Conservation (phyloP, 2,888 invertebrate genomes). For the Drosophila aldrichi region DNA sequence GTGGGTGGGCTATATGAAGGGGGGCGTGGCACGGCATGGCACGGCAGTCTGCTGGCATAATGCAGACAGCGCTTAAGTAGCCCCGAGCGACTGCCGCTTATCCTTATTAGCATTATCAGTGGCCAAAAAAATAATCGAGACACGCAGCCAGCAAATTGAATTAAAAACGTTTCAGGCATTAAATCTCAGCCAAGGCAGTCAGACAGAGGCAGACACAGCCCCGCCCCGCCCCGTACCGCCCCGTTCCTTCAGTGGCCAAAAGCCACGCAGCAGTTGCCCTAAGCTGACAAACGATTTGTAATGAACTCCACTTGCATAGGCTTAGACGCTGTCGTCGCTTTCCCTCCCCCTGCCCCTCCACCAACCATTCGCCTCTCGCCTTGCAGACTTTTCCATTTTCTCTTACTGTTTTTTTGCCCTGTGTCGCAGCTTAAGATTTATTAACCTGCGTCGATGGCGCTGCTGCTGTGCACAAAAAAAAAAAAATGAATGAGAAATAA, state of each 20-base stretch:
- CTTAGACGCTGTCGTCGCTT: constrained; percentile 59
- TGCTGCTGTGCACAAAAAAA: constrained; percentile 22
- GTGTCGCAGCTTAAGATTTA: constrained; percentile 78
- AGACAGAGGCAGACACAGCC: constrained; percentile 1
- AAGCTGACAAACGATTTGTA: constrained; percentile 81
- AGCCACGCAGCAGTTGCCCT: constrained; percentile 28
- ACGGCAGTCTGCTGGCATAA: constrained; percentile 27
- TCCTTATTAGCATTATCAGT: constrained; percentile 81
- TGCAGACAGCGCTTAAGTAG: constrained; percentile 48
- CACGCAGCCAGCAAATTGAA: constrained; percentile 70
- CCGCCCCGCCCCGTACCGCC: neutral
- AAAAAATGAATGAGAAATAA: neutral
- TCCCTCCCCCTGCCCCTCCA: neutral
- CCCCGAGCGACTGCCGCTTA: constrained; percentile 55
- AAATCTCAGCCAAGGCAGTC: constrained; percentile 58
- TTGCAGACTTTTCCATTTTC: constrained; percentile 44
- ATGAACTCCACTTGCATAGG: constrained; percentile 73
- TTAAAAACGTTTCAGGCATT: constrained; percentile 77
- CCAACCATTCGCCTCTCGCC: neutral
- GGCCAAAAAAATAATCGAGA: constrained; percentile 71
- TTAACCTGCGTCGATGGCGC: constrained; percentile 69
- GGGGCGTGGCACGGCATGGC: neutral
- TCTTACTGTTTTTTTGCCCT: constrained; percentile 32
- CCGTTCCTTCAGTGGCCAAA: constrained; percentile 6
- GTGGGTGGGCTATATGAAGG: neutral